Evolutionary conservation across 2,888 invertebrate genomes (phyloP).

Genomic region (Asteroscopus sphinx): DNA sequence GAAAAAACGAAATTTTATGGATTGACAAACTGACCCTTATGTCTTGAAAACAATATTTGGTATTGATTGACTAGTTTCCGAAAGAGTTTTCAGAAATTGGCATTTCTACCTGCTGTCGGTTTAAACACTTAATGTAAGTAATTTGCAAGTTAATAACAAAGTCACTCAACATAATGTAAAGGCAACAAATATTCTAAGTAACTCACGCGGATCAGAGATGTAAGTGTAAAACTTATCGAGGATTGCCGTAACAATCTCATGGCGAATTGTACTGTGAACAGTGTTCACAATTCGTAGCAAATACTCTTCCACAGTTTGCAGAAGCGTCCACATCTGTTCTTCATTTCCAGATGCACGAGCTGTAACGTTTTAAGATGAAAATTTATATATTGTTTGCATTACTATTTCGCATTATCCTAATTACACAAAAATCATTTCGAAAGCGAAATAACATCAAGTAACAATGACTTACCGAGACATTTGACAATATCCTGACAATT

Average conservation of each 20-base stretch:
- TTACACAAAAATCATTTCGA: neutral
- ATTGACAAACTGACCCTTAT: too few species aligned
- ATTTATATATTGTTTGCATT: neutral
- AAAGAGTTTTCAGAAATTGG: too few species aligned
- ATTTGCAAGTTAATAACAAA: neutral
- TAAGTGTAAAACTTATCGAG: constrained; percentile 90
- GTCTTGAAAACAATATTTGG: too few species aligned
- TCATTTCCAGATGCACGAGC: constrained; percentile 71
- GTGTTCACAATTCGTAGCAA: constrained; percentile 73
- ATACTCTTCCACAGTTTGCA: constrained; percentile 78
- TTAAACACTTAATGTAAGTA: too few species aligned
- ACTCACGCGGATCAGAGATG: constrained; percentile 90
- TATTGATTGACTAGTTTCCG: too few species aligned
- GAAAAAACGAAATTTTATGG: neutral
- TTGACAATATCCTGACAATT: constrained; percentile 87
- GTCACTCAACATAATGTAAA: neutral
- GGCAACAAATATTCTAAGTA: constrained; percentile 7
- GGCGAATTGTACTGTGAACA: constrained; percentile 70
- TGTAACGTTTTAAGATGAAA: constrained; percentile 54
- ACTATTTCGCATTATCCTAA: too few species aligned
- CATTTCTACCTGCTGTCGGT: too few species aligned
- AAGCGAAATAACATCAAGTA: neutral
- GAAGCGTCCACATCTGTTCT: constrained; percentile 70
- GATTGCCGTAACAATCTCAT: constrained; percentile 88
- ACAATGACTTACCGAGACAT: constrained; percentile 82